Evolutionary conservation across 1,140 invertebrate genomes (phyloP).

Genomic region (Drosophila leontia): DNA sequence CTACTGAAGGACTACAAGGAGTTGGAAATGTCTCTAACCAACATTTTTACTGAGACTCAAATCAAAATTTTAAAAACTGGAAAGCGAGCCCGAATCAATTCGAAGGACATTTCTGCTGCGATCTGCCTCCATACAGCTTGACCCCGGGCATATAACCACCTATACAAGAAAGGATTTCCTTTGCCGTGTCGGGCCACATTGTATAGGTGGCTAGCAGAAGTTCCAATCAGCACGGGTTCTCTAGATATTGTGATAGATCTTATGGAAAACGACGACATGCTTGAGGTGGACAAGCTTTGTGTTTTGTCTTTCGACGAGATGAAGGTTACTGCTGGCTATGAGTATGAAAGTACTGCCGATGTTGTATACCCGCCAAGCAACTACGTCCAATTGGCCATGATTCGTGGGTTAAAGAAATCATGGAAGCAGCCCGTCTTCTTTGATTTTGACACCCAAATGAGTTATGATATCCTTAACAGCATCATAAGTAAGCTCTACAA

Average conservation of each 20-base stretch:
- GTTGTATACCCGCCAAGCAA: background rate
- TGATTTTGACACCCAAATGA: no score
- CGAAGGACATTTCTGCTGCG: slow-evolving; percentile 7
- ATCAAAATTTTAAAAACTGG: background rate
- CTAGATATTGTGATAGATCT: slow-evolving; percentile 3
- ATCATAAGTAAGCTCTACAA: no score
- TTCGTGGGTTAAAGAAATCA: background rate
- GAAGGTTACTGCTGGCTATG: slow-evolving; percentile 23
- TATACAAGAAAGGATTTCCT: background rate
- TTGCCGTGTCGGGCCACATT: background rate
- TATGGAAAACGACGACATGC: slow-evolving; percentile 14
- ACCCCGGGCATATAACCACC: slow-evolving; percentile 18
- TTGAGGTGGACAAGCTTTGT: slow-evolving; percentile 18
- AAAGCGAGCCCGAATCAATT: background rate
- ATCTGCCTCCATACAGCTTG: slow-evolving; percentile 21
- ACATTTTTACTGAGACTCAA: background rate
- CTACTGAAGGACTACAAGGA: no score
- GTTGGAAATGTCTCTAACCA: background rate
- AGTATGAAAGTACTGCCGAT: slow-evolving; percentile 13
- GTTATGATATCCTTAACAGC: no score
- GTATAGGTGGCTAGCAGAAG: background rate
- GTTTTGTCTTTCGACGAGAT: slow-evolving; percentile 42
- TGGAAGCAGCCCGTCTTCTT: background rate
- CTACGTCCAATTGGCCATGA: background rate
- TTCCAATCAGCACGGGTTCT: background rate